Base-by-base conservation (phyloP, 1,140 invertebrate species). In the Andricus grossulariae region DNA sequence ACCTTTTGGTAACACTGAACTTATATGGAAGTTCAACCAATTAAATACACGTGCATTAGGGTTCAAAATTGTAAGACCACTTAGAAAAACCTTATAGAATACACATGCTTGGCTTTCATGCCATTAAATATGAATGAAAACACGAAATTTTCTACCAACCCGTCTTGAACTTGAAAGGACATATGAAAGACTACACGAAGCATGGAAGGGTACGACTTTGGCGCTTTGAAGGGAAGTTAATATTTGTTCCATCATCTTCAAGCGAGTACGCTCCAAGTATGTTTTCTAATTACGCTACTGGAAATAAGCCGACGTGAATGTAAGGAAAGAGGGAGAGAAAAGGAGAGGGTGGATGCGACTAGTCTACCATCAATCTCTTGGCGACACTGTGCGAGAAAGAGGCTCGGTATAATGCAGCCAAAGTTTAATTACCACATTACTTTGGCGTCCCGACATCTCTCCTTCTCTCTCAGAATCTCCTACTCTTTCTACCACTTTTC, bases 361-460 rank as follows among this genome's bases (percentile, higher is more conserved):
- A 80, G 83, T 75, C 80, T 82, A 80, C 83, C 85, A 87, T 89
- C 87, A 88, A 88, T 88, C 84, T 88, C 81, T 39, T 57, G 75
- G 71, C 83, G 87, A 85, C 87, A 84, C 77, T 82, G 74, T 50
- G 32, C 25, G 77, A 81, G 71, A 81, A 57, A 74, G 72, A 78
- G 75, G 50, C 73, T 52, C 55, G 57, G 83, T 81, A 84, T 89
- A 90, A 90, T 87, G 85, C 87, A 86, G 85, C 84, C 85, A 89
- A 90, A 91, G 89, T 91, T 91, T 90, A 90, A 91, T 90, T 91
- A 90, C 87, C 86, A 80, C 86, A 85, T 88, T 89, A 90, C 88
- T 89, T 87, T 78, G 82, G 80, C 76, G 80, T 51, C 73, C 70
- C 78, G 73, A 82, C 73, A 72, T 79, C 10, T 78, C 84, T 82